Conservation (phyloP, 1,140 invertebrate genomes). For the Polypedilum vanderplanki region DNA sequence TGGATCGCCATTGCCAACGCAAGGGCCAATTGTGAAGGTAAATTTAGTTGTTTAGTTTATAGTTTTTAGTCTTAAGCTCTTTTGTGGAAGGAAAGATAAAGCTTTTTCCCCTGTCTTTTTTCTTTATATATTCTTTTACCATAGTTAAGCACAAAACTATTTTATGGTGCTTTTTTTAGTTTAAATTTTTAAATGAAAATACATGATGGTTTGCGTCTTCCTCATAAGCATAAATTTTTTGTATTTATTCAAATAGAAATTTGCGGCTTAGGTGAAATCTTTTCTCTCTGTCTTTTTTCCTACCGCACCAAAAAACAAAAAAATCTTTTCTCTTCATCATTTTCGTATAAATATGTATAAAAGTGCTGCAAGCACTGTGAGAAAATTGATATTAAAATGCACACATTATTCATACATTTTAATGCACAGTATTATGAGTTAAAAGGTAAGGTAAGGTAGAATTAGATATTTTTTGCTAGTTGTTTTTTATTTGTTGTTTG, state of each 20-base stretch:
- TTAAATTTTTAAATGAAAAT: neutral
- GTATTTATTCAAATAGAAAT: neutral
- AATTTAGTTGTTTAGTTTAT: slow-evolving; percentile 34
- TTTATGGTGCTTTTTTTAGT: neutral
- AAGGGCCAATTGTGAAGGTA: slow-evolving; percentile 93
- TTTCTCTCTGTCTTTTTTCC: neutral
- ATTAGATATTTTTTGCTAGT: neutral
- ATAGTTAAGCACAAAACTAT: neutral
- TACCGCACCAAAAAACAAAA: neutral
- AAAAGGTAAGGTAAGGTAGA: slow-evolving; percentile 11
- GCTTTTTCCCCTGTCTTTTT: neutral
- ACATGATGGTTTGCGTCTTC: slow-evolving; percentile 16
- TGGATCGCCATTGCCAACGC: slow-evolving; percentile 53
- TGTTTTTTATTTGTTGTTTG: slow-evolving; percentile 10
- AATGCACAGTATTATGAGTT: slow-evolving; percentile 10
- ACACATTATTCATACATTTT: slow-evolving; percentile 19
- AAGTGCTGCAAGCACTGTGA: neutral
- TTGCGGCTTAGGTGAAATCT: neutral
- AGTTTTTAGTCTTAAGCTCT: too few species aligned
- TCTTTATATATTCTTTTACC: neutral
- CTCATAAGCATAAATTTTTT: neutral
- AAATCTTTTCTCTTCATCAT: neutral
- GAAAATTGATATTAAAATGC: slow-evolving; percentile 8
- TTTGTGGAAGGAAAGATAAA: too few species aligned
- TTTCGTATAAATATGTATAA: neutral